phyloP scores from a whole-genome alignment of 2,888 invertebrate species.

The Gordius sp. region DNA sequence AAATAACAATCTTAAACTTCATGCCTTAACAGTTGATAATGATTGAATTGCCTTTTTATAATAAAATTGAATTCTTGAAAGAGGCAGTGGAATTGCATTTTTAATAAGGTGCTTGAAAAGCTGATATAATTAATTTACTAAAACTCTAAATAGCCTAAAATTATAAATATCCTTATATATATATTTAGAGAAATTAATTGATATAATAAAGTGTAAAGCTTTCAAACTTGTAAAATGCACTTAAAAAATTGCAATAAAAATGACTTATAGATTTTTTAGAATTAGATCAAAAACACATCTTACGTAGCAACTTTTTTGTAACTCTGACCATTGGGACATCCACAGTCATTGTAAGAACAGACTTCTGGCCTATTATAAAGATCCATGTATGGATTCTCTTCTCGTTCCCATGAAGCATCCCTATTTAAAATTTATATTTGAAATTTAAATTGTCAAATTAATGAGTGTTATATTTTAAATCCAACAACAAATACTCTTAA shows the following conservation, averaged over 20 bases:
- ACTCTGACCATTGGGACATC: conserved; percentile 36
- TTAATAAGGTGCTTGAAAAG: no score
- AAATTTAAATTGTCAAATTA: conserved; percentile 19
- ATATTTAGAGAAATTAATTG: no score
- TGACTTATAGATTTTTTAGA: neutral
- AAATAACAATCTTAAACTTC: no score
- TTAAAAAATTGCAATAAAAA: neutral
- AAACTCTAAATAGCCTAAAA: no score
- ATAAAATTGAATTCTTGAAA: no score
- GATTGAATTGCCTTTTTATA: no score
- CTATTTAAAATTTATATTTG: conserved; percentile 28
- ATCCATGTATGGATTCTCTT: conserved; percentile 46
- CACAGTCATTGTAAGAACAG: conserved; percentile 39
- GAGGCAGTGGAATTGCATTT: no score
- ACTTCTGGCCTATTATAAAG: conserved; percentile 37
- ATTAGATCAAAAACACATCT: conserved; percentile 20
- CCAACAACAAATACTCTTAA: conserved; percentile 15
- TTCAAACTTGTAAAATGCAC: neutral
- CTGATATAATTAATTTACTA: no score
- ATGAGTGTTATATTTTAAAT: conserved; percentile 17
- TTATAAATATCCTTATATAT: no score
- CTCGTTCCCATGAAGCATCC: conserved; percentile 56
- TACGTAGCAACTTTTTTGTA: conserved; percentile 30
- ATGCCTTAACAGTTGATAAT: no score
- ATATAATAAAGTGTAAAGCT: no score